Conservation (phyloP, 1,140 invertebrate genomes). For the Neelides sp. region DNA sequence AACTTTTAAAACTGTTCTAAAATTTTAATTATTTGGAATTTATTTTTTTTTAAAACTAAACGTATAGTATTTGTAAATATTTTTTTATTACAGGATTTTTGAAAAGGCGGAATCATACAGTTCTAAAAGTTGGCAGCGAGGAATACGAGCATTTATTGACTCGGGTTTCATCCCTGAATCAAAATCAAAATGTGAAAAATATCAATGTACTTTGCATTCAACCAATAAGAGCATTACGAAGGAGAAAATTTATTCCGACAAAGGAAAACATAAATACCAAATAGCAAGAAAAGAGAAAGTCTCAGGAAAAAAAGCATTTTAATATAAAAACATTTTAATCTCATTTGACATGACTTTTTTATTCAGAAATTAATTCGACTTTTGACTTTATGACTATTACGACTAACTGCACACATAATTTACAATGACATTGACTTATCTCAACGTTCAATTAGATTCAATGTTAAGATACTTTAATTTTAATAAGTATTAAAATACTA, state of each 20-base stretch:
- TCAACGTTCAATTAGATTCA: too few species aligned
- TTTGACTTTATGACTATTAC: too few species aligned
- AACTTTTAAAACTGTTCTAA: too few species aligned
- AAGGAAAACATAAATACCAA: neutral
- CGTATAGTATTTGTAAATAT: neutral
- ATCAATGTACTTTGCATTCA: conserved; percentile 14
- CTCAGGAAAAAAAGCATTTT: neutral
- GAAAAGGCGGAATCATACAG: conserved; percentile 25
- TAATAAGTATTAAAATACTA: too few species aligned
- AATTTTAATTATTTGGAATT: too few species aligned
- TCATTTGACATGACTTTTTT: too few species aligned
- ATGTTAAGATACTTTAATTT: too few species aligned
- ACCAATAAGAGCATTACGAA: neutral
- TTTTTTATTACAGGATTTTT: conserved; percentile 20
- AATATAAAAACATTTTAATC: too few species aligned
- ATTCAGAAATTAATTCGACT: too few species aligned
- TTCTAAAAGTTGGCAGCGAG: conserved; percentile 27
- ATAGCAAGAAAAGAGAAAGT: neutral
- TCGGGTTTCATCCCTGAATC: conserved; percentile 22
- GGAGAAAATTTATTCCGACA: neutral
- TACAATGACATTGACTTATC: too few species aligned
- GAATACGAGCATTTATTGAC: conserved; percentile 26
- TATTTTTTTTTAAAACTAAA: conserved; percentile 2
- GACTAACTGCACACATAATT: too few species aligned
- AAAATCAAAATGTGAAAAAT: conserved; percentile 24